Conservation (phyloP, 1,140 invertebrate species). For the Vollenhovia emeryi region DNA sequence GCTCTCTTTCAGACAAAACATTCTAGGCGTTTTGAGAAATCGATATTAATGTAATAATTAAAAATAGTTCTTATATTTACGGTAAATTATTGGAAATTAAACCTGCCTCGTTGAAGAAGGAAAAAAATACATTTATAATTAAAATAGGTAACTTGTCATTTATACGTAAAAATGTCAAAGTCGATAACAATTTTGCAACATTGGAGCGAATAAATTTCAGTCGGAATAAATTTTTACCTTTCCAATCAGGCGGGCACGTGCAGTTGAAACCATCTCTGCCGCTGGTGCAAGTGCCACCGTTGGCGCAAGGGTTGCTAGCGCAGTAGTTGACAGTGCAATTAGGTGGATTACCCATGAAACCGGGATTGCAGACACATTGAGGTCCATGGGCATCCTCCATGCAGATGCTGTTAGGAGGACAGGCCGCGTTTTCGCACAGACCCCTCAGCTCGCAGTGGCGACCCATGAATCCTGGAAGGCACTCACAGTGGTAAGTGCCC, state of each 20-base stretch:
- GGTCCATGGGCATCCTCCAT: slow-evolving; percentile 83
- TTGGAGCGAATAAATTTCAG: background rate
- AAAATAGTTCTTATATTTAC: background rate
- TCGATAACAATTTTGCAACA: background rate
- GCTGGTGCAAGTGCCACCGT: slow-evolving; percentile 87
- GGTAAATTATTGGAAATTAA: background rate
- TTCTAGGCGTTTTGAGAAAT: background rate
- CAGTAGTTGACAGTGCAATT: slow-evolving; percentile 89
- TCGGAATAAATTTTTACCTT: slow-evolving; percentile 83
- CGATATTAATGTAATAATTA: background rate
- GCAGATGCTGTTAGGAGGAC: slow-evolving; percentile 86
- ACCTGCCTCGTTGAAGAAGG: background rate
- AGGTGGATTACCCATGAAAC: slow-evolving; percentile 89
- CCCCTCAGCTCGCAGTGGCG: slow-evolving; percentile 86
- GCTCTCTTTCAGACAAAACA: background rate
- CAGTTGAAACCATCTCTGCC: slow-evolving; percentile 88
- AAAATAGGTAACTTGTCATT: background rate
- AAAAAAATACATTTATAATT: background rate
- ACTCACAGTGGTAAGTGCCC: slow-evolving; percentile 86
- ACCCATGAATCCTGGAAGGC: slow-evolving; percentile 87
- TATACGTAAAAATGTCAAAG: background rate
- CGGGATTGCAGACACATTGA: slow-evolving; percentile 90
- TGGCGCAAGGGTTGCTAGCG: slow-evolving; percentile 86
- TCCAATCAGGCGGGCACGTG: slow-evolving; percentile 89
- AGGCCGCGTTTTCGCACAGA: slow-evolving; percentile 84